Percentiles rank a stretch among this genome's conserved stretches.
Conservation (phyloP, 2,888 invertebrate genomes). For the Limnephilus auricula region DNA sequence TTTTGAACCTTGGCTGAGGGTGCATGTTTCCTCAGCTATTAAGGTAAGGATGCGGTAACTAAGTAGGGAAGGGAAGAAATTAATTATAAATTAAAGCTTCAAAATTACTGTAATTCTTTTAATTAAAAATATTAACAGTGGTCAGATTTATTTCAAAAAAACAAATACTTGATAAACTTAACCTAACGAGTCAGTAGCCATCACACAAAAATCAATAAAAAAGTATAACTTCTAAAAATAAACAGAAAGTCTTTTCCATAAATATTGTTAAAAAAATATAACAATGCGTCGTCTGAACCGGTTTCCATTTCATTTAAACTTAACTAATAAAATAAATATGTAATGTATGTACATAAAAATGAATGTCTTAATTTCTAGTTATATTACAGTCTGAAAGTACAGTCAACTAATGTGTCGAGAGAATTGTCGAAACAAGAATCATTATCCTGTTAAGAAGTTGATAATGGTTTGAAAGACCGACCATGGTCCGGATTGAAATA, state of each 20-base stretch:
- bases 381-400: neutral
- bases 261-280: slow-evolving; percentile 16
- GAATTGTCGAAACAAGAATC: neutral
- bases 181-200: slow-evolving; percentile 28
- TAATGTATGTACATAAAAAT: slow-evolving; percentile 9
- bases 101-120: neutral
- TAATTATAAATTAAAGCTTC: neutral
- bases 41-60: neutral
- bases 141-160: slow-evolving; percentile 10
- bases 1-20: too few species aligned
- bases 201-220: slow-evolving; percentile 17
- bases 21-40: neutral
- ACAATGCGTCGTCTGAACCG: neutral
- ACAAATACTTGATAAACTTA: slow-evolving; percentile 17
- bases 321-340: slow-evolving; percentile 30
- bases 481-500: slow-evolving; percentile 51
- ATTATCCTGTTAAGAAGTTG: neutral
- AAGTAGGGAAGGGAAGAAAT: neutral
- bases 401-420: neutral
- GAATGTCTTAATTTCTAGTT: slow-evolving; percentile 12
- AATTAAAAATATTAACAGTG: slow-evolving; percentile 8
- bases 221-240: slow-evolving; percentile 3
- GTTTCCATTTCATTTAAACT: neutral
- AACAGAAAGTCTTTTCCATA: slow-evolving; percentile 15
- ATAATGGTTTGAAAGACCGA: slow-evolving; percentile 58